Evolutionary conservation across 1,140 invertebrate species (phyloP), one percentile per base, ranked within the genome.

Genomic region (Drosophila gunungcola): DNA sequence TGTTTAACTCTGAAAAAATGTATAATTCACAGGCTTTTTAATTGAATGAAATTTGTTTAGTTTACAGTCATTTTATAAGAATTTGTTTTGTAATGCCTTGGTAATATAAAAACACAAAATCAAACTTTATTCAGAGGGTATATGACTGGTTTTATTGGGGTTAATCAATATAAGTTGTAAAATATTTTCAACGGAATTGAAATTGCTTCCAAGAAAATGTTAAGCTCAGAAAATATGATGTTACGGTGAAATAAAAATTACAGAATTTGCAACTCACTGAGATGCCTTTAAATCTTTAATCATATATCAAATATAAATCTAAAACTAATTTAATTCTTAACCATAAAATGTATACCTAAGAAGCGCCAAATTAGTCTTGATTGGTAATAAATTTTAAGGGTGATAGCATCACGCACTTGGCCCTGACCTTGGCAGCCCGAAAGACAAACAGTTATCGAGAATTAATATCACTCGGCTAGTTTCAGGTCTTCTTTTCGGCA

Each of bases 401-500:
- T 21, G 16, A 58, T 73, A 57, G 13, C 46, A 65, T 67, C 62
- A 58, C 46, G 54, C 48, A 67, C 54, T 45, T 38, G 46, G 34
- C 64, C 64, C 36, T 77, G 36, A 13, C 49, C 36, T 46, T 51
- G 65, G 12, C 62, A 21, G 27, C 39, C 38, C 60, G 62, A 69
- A 64, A 52, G 38, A 46, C 60, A 57, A 74, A 70, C 60, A 41
- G 51, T 36, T 41, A 43, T 67, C 52, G 29, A 79, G 72, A 88
- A 88, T 64, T 78, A 67, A 67, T 63, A 73, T 56, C 32, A 56
- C 12, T 70, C 34, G 68, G 64, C 27, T 68, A 9, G 60, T 53
- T 78, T 60, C 41, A 73, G 74, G 60, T 60, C 78, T 84, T 73
- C 63, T 80, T 74, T 54, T 61, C 39, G 13, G 67, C 64, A 57